Evolutionary conservation across 2,113 vertebrate genomes (phyloP).

Genomic region (Lathamus discolor): DNA sequence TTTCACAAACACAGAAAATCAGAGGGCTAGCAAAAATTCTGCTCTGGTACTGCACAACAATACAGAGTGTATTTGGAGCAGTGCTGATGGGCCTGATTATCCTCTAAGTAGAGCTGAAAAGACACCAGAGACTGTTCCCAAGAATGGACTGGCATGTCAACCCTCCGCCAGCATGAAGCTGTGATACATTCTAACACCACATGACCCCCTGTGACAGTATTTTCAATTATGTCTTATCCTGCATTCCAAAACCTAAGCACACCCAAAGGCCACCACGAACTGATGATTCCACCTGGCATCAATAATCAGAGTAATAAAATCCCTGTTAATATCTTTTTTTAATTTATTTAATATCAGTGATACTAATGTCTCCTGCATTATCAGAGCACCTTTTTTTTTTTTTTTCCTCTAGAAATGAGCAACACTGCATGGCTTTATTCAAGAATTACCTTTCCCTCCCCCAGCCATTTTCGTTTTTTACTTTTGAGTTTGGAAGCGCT

Average conservation of each 20-base stretch:
- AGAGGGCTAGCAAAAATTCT: neutral
- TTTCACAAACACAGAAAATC: neutral
- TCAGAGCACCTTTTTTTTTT: neutral
- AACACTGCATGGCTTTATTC: neutral
- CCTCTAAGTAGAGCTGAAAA: neutral
- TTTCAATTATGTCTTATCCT: neutral
- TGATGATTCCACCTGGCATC: neutral
- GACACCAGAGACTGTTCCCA: neutral
- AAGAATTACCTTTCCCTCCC: neutral
- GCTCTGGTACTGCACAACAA: too few species aligned
- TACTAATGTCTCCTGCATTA: slow-evolving; percentile 11
- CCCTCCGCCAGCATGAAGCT: neutral
- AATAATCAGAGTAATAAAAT: slow-evolving; percentile 41
- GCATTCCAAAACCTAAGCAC: neutral
- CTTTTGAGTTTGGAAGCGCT: neutral
- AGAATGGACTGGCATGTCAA: fast-evolving
- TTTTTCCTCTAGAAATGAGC: neutral
- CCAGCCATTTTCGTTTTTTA: fast-evolving
- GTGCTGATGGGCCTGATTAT: neutral
- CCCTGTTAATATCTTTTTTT: neutral
- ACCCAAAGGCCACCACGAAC: neutral
- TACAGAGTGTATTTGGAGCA: neutral
- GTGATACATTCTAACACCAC: neutral
- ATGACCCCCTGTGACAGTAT: neutral
- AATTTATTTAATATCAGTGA: neutral